Evolutionary conservation across 2,113 vertebrate species (phyloP), one percentile per base, ranked within the genome.

Genomic region (Chaetodon trifascialis): DNA sequence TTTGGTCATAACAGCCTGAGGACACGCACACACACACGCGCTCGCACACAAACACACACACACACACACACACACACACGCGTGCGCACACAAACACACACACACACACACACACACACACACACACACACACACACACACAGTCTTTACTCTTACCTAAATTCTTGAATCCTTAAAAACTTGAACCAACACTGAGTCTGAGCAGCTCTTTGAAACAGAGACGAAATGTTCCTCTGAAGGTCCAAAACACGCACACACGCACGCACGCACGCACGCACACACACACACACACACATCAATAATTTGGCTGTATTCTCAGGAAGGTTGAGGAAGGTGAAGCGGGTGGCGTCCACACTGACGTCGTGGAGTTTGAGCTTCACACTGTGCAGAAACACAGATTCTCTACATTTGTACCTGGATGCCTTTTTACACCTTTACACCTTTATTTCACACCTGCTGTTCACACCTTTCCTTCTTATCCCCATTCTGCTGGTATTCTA

Each of bases 1-100:
- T 90, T 84, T 90, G 90, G 79, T 79, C 73, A 56, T 36, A 42
- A 73, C 73, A 58, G 76, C 89, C 70, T 11, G 14, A 67, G 73
- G 76, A 80, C 15, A 16, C 49, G 14, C 11, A 74, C 15, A 9
- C 65, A 42, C 46, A 52, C 60, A 58, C 68, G 54, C 40, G 51
- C 25, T 55, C 55, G 74, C 62, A 59, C 67, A 42, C 30, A 30
- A 1, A 30, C 30, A 30, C 30, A 30, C 30, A 30, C 30, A 30
- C 30, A 30, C 30, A 30, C 30, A 30, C 30, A 42, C 52, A 52
- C 60, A 58, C 68, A 59, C 40, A 58, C 25, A 63, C 55, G n/a
- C n/a, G n/a, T n/a, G n/a, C n/a, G n/a, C 30, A 30, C 30, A 30
- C 30, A 30, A 1, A 74, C 15, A 9, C 65, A 42, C 46, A 52